phyloP scores from a whole-genome alignment of 2,888 invertebrate species.

The Teinopalpus imperialis region DNA sequence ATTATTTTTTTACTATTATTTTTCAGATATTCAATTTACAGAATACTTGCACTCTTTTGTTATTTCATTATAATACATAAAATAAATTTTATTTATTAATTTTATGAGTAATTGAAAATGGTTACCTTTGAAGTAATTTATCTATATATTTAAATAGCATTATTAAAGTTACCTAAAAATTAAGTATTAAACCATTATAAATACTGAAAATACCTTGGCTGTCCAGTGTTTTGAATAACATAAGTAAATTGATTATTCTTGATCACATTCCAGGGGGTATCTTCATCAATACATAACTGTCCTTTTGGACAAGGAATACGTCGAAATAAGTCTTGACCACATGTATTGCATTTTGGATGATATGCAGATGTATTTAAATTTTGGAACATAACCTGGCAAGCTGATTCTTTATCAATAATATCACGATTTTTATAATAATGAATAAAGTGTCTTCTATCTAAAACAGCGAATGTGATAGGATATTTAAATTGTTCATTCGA shows the following conservation, averaged over 20 bases:
- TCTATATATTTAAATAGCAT: no score
- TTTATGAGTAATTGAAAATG: no score
- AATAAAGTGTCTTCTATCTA: conserved; percentile 93
- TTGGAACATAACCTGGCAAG: conserved; percentile 94
- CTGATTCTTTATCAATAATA: conserved; percentile 83
- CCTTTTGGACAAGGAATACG: conserved; percentile 91
- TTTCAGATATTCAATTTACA: no score
- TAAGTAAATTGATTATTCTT: conserved; percentile 96
- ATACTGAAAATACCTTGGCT: conserved; percentile 87
- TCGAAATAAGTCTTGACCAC: conserved; percentile 89
- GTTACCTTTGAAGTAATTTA: no score
- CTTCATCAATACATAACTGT: conserved; percentile 92
- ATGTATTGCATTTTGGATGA: conserved; percentile 90
- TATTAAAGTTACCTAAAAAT: no score
- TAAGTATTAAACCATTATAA: neutral
- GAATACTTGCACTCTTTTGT: no score
- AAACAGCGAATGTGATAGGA: conserved; percentile 92
- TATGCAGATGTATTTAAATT: conserved; percentile 91
- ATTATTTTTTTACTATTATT: no score
- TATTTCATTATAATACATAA: no score
- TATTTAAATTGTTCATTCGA: conserved; percentile 84
- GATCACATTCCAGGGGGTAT: conserved; percentile 91
- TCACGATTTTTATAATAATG: conserved; percentile 93
- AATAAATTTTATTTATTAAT: no score
- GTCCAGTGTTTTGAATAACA: conserved; percentile 92